A percentile compares a stretch with the other conserved stretches of the same genome.
These are phyloP conservation scores for Leiothrix lutea DNA, from an alignment of 2,113 vertebrate genomes.

Conservation along the genomic window DNA sequence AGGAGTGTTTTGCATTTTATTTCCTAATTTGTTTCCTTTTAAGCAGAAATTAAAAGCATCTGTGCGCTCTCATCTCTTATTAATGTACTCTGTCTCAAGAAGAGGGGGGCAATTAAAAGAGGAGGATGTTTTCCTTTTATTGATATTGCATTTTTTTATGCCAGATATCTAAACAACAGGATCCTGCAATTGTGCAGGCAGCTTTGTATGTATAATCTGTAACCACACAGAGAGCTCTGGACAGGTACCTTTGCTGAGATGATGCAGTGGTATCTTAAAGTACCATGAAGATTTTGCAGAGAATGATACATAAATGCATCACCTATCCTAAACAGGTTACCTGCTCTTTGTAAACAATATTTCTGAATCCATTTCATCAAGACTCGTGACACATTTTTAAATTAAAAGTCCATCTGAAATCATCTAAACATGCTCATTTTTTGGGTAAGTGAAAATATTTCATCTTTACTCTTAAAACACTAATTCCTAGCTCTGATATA, in stretches of 20 bases:
- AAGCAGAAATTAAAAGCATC: conserved; percentile 25
- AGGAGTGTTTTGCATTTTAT: background rate
- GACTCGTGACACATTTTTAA: background rate
- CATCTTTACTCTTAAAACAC: background rate
- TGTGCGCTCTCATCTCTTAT: background rate
- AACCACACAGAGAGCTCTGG: background rate
- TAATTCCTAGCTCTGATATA: background rate
- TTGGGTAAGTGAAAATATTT: background rate
- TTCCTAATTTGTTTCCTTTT: conserved; percentile 16
- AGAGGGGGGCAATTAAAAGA: background rate
- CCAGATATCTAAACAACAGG: background rate
- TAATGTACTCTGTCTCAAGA: background rate
- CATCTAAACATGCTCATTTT: background rate
- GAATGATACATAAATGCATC: background rate
- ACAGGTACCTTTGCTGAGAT: background rate
- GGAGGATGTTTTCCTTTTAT: background rate
- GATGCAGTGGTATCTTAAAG: background rate
- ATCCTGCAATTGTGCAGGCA: background rate
- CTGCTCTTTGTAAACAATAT: background rate
- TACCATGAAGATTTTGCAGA: background rate
- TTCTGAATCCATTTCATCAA: background rate
- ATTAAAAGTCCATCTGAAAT: background rate
- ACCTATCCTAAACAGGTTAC: background rate
- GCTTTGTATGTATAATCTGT: background rate
- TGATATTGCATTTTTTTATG: background rate